Evolutionary conservation across 2,888 invertebrate species (phyloP), one percentile per base, ranked within the genome.

Genomic region (Meliscaeva auricollis): DNA sequence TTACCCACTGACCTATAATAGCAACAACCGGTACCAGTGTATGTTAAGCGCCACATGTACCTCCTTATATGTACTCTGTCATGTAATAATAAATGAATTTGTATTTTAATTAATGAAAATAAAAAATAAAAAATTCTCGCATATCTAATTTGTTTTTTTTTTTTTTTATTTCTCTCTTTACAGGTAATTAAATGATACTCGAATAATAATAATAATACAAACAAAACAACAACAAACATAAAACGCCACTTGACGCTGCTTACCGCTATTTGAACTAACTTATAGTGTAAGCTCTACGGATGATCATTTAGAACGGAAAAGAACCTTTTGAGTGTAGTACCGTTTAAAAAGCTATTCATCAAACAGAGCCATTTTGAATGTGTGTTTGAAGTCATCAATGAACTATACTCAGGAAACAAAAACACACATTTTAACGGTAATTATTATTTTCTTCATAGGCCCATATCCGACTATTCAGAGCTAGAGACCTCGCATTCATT

Each of bases 401-500:
- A 69, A 32, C 32, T 56, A 17, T 22, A 44, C 35, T 77, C 2
- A 46, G 22, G 17, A 54, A 74, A 68, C 17, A 74, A n/a, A n/a
- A n/a, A n/a, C n/a, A n/a, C n/a, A 74, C 22, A 75, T 60, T 72
- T 84, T 68, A 84, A 84, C 84, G 79, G 84, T 80, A 80, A 62
- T 72, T 75, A 54, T 64, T 56, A 38, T 69, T 75, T 52, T 77
- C 46, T 48, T 50, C 54, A 66, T 32, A 74, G 46, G 32, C 17
- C 60, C 58, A 73, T 78, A 60, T 11, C 41, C 17, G n/a, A n/a
- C 68, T 50, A 38, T 38, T n/a, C n/a, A n/a, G n/a, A n/a, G n/a
- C n/a, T n/a, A n/a, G n/a, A 58, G 62, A 62, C 69, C 48, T 64
- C 52, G 69, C 70, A 68, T 20, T 11, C 17, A 52, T 26, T 13